Base-by-base conservation (phyloP, 2,113 vertebrate genomes). In the Strix uralensis region DNA sequence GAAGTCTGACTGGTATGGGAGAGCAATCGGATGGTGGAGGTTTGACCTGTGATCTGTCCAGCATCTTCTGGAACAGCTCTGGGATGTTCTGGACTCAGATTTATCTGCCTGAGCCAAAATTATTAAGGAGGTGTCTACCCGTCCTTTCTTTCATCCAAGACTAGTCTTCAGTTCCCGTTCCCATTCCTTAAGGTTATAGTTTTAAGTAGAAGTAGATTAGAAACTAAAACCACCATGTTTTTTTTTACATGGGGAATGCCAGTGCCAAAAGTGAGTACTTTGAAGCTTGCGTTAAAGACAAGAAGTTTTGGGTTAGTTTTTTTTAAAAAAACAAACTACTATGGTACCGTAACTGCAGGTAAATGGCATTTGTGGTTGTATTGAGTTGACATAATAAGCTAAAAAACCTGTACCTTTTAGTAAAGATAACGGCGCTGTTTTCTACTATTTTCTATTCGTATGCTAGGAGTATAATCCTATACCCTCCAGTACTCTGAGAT, bases 231-330 rank as follows among this genome's bases (percentile, higher is more conserved):
- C 42, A 38, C 91, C 92, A 12, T 90, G 88, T 80, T 85, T 14
- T 81, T 81, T 96, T 93, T 88, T 11, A 91, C 59, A 34, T 91
- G 87, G 95, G 81, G 51, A 73, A 9, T 36, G 42, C n/a, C 93
- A 69, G 83, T 96, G 94, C 95, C 96, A 92, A 93, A 94, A 83
- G 80, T n/a, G 73, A 59, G 29, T 47, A 27, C 44, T 86, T 84
- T 86, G 78, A 74, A 75, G 63, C 80, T 93, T 51, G 46, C 86
- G 90, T 87, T 78, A 75, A 74, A 54, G 20, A 55, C 17, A 36
- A 54, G 59, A 86, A 83, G 42, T 38, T 93, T 71, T 51, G 36
- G 32, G 11, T 72, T 74, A 51, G 27, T 58, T 20, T n/a, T 47
- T 65, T 72, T 79, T 74, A 47, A 47, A 47, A 20, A 19, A 19